Base-by-base conservation (phyloP, 23 tunicate genomes). In the Clavelina lepadiformis region DNA sequence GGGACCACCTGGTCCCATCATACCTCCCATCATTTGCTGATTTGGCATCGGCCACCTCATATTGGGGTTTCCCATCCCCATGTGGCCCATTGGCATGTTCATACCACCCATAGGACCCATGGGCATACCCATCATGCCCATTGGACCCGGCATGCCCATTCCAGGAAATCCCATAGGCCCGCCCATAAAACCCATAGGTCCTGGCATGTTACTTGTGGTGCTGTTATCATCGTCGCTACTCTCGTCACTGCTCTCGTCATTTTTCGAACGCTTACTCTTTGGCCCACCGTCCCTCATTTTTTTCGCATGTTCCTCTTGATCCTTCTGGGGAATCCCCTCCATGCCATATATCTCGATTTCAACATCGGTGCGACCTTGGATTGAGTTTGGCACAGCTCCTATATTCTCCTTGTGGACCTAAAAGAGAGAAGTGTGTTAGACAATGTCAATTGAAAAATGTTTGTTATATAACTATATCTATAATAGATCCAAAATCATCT, bases 331-430 rank as follows among this genome's bases (percentile, higher is more conserved):
- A 46, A 93, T 93, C 36, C 98, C 98, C 61, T 93, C 93, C 98
- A 93, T 93, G 30, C 98, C 98, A 46, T 93, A 93, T 41, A 93
- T 93, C 67, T 93, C 98, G 28, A 93, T 85, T 68, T 93, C 98
- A 37, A 85, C 78, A 69, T 84, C 82, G 5, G 88, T 71, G 1
- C 98, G 79, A 26, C 94, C 88, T 61, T 85, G 93, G 5, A 93
- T 51, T 8, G 98, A 71, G 58, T 93, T 93, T 5, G 94, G 98
- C 4, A 93, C 86, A 15, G 69, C 88, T 28, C 82, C 26, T 27
- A 93, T 85, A 52, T 63, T 85, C 58, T 93, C 98, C 45, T 85
- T 85, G 82, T 93, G 98, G 34, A 93, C 98, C 96, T 87, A 49
- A 44, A 46, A 56, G 18, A 57, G 55, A 31, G 7, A 53, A 23